These are phyloP conservation scores for Drosophila anomalata DNA, from an alignment of 2,888 invertebrate species.

Conservation along the genomic window DNA sequence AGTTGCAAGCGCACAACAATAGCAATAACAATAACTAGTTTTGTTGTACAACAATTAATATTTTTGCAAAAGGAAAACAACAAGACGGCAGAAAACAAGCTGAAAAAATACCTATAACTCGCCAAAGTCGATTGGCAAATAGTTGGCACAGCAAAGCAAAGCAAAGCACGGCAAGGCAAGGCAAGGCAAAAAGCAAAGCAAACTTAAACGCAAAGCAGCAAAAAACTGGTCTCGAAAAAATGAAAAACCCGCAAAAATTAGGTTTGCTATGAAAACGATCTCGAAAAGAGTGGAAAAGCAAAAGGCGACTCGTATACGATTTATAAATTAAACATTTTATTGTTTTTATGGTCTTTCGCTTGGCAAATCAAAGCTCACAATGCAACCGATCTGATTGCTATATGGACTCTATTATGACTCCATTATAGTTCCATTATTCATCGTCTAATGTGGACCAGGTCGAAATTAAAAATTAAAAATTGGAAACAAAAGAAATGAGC, in stretches of 20 bases:
- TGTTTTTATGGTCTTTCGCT: slow-evolving; percentile 33
- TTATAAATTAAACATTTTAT: slow-evolving; percentile 64
- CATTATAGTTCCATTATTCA: background rate
- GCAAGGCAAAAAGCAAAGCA: slow-evolving; percentile 34
- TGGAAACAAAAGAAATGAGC: background rate
- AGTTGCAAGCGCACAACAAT: slow-evolving; percentile 62
- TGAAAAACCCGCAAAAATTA: slow-evolving; percentile 72
- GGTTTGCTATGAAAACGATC: slow-evolving; percentile 48
- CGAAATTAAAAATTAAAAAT: background rate
- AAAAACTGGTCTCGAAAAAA: slow-evolving; percentile 71
- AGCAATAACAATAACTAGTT: slow-evolving; percentile 54
- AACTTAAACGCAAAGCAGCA: slow-evolving; percentile 1
- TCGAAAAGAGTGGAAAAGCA: slow-evolving; percentile 62
- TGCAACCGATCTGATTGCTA: slow-evolving; percentile 17
- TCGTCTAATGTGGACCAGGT: slow-evolving; percentile 15
- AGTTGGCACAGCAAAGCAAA: slow-evolving; percentile 59
- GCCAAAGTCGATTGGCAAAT: slow-evolving; percentile 71
- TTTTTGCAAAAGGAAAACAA: slow-evolving; percentile 56
- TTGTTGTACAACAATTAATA: slow-evolving; percentile 73
- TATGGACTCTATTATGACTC: slow-evolving; percentile 5
- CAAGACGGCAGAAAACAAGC: slow-evolving; percentile 35
- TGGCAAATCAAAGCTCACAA: slow-evolving; percentile 17
- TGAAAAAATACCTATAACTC: slow-evolving; percentile 54
- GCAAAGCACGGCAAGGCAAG: background rate
- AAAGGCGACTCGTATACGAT: slow-evolving; percentile 17